These are phyloP conservation scores for Conopomorpha cramerella DNA, from an alignment of 1,140 invertebrate species.

Conservation along the genomic window DNA sequence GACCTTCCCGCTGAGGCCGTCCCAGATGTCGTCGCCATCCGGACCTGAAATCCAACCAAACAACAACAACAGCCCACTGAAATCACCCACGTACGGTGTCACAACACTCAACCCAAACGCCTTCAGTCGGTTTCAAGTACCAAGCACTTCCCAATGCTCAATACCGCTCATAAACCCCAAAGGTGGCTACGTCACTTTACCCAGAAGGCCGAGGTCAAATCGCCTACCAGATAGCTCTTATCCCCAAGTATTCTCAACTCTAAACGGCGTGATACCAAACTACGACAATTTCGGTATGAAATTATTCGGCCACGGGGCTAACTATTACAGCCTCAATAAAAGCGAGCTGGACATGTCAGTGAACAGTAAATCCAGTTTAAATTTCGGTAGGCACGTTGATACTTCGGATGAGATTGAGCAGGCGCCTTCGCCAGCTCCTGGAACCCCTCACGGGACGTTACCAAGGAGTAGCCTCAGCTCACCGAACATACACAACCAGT, in stretches of 20 bases:
- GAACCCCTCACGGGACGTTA: constrained; percentile 44
- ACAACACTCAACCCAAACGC: constrained; percentile 62
- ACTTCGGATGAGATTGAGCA: constrained; percentile 67
- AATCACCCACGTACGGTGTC: constrained; percentile 61
- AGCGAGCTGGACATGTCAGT: constrained; percentile 46
- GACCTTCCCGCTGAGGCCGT: constrained; percentile 69
- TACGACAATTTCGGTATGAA: constrained; percentile 83
- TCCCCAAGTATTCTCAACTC: constrained; percentile 55
- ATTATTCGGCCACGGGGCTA: constrained; percentile 79
- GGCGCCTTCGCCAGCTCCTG: constrained; percentile 44
- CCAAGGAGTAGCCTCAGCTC: constrained; percentile 47
- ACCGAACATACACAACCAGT: constrained; percentile 47
- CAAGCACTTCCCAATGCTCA: constrained; percentile 62
- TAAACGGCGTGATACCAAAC: constrained; percentile 68
- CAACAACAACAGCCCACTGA: constrained; percentile 43
- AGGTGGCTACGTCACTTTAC: constrained; percentile 81
- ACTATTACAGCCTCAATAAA: constrained; percentile 75
- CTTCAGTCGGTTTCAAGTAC: constrained; percentile 70
- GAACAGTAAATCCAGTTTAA: constrained; percentile 28
- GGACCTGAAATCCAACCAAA: constrained; percentile 64
- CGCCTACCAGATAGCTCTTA: constrained; percentile 68
- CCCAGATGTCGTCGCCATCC: constrained; percentile 66
- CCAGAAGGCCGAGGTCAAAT: constrained; percentile 75
- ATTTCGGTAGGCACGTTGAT: no score
- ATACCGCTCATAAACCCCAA: no score